Base-by-base conservation (phyloP, 1,140 invertebrate species). In the Lepidurus couesii region DNA sequence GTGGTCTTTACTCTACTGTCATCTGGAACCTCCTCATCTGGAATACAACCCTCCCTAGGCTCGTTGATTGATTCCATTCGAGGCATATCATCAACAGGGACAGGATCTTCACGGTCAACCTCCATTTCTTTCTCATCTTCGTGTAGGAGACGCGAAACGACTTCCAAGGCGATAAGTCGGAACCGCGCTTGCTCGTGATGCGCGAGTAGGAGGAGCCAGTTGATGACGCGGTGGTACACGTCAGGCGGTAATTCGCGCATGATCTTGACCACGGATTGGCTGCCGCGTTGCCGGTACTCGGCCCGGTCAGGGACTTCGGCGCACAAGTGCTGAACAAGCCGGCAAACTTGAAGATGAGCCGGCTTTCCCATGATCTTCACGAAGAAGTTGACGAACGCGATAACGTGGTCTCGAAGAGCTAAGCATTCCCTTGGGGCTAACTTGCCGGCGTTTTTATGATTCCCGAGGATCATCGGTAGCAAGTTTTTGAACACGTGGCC, bases 251-350 rank as follows among this genome's bases (percentile, higher is more conserved):
- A 85, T 42, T 86, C 81, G 77, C 83, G 82, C 16, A 89, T 81
- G 4, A 91, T 82, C 77, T 84, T 86, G 8, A 88, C 81, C 11
- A 90, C 81, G 13, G 87, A 81, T 74, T 84, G 79, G 10, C 89
- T 86, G 44, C 88, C 87, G 81, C 87, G 89, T 44, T 85, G 84
- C 78, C 90, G 83, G 42, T 86, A 86, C 75, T 91, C 90, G 1
- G 87, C 81, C 80, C 86, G 85, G 74, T 91, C 90, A 16, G 88
- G 87, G 77, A 88, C 87, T 73, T 86, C 86, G 0, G 86, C 78
- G 83, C 90, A 89, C 16, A 91, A 76, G 21, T 89, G 86, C 77
- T 91, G 89, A 21, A 91, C 82, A 4, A 91, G 81, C 77, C 85
- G 87, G 77, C 84, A 82, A 0, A 88, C 83, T 4, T 84, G 86